These are phyloP conservation scores for Jacana jacana DNA, from an alignment of 2,113 vertebrate species.

Conservation along the genomic window DNA sequence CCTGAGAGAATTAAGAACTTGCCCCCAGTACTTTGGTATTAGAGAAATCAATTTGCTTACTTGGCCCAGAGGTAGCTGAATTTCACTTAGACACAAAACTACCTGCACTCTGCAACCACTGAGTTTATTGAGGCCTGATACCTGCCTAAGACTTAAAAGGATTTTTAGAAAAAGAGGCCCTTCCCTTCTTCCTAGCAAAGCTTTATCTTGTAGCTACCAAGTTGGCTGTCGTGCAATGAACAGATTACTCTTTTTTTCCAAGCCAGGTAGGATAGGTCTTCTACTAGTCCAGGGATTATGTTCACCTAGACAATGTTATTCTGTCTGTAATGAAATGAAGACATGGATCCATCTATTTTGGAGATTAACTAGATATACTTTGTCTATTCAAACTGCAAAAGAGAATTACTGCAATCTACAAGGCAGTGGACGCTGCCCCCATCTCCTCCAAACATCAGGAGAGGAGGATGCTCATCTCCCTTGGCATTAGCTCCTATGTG, in stretches of 20 bases:
- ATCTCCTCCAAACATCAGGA: neutral
- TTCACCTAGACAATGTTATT: neutral
- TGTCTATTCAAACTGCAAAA: neutral
- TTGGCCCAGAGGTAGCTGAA: neutral
- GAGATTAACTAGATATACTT: neutral
- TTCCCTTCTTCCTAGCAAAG: neutral
- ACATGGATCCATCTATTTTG: neutral
- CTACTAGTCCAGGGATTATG: neutral
- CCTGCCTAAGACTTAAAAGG: neutral
- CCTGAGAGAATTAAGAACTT: neutral
- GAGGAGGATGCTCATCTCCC: accelerated
- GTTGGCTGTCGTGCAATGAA: neutral
- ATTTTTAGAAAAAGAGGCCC: neutral
- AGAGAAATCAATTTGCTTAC: neutral
- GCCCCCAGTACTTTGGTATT: neutral
- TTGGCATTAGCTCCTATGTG: neutral
- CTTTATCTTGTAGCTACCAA: neutral
- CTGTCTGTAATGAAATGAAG: neutral
- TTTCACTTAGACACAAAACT: neutral
- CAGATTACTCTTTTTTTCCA: neutral
- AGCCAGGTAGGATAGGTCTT: neutral
- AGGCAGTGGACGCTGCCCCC: too few species aligned
- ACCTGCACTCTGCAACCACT: neutral
- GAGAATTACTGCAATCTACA: neutral
- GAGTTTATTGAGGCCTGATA: neutral